Evolutionary conservation across 2,113 vertebrate species (phyloP).

Genomic region (Tenrec ecaudatus): DNA sequence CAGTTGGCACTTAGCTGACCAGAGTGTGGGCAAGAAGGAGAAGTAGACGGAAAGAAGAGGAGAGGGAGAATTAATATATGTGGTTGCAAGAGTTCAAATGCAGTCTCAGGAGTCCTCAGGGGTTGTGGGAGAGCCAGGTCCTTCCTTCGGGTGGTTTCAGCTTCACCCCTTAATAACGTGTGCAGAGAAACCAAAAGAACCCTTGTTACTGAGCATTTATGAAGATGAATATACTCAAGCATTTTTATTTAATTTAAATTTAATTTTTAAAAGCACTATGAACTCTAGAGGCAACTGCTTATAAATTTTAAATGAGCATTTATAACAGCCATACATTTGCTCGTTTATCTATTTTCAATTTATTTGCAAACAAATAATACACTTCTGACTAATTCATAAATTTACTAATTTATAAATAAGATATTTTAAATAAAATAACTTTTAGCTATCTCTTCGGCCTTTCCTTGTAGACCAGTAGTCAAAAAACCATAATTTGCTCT

Average conservation of each 20-base stretch:
- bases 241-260: no score
- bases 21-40: not conserved
- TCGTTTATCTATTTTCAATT: not conserved
- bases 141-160: no score
- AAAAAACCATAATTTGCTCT: slow-evolving; percentile 25
- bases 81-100: not conserved
- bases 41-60: not conserved
- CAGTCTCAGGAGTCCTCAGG: not conserved
- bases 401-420: not conserved
- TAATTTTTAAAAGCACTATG: no score
- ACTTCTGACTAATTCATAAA: no score
- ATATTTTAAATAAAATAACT: slow-evolving; percentile 24
- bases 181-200: not conserved
- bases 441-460: not conserved
- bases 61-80: not conserved
- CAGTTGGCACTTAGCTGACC: not conserved
- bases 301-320: no score
- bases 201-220: not conserved
- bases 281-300: no score
- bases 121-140: not conserved
- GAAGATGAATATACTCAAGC: no score
- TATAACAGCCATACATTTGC: no score
- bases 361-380: not conserved
- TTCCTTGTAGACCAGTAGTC: not conserved
- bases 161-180: not conserved